Percentiles rank a stretch among this genome's conserved stretches.
Conservation (phyloP, 2,888 invertebrate species). For the Buathra laborator region DNA sequence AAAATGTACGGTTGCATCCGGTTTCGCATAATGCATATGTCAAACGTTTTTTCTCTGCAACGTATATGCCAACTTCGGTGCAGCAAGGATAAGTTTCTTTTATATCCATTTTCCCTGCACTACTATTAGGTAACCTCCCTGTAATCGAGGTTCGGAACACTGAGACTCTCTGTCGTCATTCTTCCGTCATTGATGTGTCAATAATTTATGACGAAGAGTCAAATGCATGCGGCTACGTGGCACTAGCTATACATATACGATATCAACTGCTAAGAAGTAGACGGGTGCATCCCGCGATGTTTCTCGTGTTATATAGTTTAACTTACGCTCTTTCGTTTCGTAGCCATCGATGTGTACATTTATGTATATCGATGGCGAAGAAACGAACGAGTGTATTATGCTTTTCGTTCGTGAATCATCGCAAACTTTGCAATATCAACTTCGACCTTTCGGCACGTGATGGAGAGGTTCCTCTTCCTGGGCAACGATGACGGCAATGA, state of each 20-base stretch:
- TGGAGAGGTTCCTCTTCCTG: not conserved
- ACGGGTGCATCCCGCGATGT: too few species aligned
- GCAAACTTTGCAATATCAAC: not conserved
- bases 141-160: conserved; percentile 34
- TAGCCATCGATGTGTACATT: not conserved
- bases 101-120: not conserved
- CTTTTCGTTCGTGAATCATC: not conserved
- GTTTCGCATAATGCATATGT: conserved; percentile 4
- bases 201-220: conserved; percentile 36
- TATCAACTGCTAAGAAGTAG: not conserved
- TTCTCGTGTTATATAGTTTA: too few species aligned
- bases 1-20: not conserved
- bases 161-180: conserved; percentile 27
- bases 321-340: too few species aligned
- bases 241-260: not conserved
- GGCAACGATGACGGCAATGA: conserved; percentile 2
- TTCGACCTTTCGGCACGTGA: not conserved
- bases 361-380: not conserved
- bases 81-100: not conserved
- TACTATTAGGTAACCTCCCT: not conserved
- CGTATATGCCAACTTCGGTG: not conserved
- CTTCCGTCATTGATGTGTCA: conserved; percentile 26
- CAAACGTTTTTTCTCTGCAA: not conserved
- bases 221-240: conserved; percentile 1
- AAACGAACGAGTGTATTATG: not conserved